phyloP scores from a whole-genome alignment of 2,113 vertebrate species.

The Onychorhynchus coronatus region DNA sequence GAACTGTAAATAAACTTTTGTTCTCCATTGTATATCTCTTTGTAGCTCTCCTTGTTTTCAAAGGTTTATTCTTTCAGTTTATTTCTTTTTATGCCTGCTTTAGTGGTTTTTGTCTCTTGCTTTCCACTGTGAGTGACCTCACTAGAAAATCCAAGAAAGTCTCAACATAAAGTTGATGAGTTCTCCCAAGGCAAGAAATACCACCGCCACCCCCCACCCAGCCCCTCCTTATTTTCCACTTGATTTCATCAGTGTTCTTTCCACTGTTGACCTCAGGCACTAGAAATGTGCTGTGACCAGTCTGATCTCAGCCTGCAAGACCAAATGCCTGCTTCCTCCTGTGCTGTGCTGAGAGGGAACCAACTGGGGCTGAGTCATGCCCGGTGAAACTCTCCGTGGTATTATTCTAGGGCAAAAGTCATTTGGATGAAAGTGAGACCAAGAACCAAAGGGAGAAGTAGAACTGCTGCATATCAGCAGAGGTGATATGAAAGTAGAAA shows the following conservation, averaged over 20 bases:
- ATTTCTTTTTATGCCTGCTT: not conserved
- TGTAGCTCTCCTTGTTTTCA: not conserved
- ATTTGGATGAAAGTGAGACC: not conserved
- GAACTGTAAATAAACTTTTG: not conserved
- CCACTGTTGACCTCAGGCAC: not conserved
- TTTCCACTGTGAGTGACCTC: not conserved
- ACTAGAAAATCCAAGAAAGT: constrained; percentile 28
- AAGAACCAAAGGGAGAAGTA: not conserved
- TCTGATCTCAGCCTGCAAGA: not conserved
- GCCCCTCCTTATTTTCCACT: not conserved
- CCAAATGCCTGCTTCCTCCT: not conserved
- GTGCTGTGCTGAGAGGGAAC: not conserved
- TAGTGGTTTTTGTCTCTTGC: not conserved
- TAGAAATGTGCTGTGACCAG: not conserved
- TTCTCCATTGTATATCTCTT: not conserved
- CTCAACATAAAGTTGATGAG: not conserved
- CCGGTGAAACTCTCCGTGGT: not conserved
- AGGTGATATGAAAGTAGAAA: not conserved
- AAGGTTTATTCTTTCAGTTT: not conserved
- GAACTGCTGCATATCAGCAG: not conserved
- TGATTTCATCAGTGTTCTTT: not conserved
- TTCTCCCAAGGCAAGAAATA: not conserved
- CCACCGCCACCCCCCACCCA: not conserved
- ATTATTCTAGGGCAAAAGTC: not conserved
- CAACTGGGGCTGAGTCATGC: not conserved